Percentiles rank a stretch among this genome's conserved stretches.
Evolutionary conservation across 2,888 invertebrate species (phyloP).

Genomic region (Lacanobia oleracea): DNA sequence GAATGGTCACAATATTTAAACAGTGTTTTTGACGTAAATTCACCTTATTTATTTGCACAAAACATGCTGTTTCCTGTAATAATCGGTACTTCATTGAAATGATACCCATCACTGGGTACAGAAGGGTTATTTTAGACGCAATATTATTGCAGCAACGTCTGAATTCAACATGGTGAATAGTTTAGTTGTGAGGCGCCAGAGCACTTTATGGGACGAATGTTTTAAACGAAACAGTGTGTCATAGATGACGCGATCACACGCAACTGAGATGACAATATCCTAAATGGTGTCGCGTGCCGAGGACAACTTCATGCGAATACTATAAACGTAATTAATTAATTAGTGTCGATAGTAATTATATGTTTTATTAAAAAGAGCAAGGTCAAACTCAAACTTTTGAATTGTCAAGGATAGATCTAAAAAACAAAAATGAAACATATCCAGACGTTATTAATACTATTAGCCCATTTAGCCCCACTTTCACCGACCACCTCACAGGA

Average conservation of each 20-base stretch:
- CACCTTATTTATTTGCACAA: background rate
- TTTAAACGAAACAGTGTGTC: background rate
- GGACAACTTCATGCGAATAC: background rate
- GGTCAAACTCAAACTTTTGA: no score
- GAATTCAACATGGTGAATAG: background rate
- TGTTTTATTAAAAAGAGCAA: no score
- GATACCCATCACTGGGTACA: background rate
- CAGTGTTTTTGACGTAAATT: constrained; percentile 22
- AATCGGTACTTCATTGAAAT: background rate
- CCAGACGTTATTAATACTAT: no score
- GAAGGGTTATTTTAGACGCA: background rate
- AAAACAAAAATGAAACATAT: no score
- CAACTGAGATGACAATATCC: constrained; percentile 23
- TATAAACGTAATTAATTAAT: background rate
- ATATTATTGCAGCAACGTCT: background rate
- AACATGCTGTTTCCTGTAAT: constrained; percentile 9
- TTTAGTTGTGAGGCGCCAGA: background rate
- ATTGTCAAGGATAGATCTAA: no score
- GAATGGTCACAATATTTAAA: constrained; percentile 6
- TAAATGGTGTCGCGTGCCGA: constrained; percentile 9
- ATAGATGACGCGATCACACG: constrained; percentile 20
- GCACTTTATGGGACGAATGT: background rate
- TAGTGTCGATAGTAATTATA: no score
- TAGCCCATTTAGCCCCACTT: no score
- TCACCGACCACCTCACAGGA: no score